Evolutionary conservation across 1,140 invertebrate species (phyloP).

Genomic region (Octopus sinensis): DNA sequence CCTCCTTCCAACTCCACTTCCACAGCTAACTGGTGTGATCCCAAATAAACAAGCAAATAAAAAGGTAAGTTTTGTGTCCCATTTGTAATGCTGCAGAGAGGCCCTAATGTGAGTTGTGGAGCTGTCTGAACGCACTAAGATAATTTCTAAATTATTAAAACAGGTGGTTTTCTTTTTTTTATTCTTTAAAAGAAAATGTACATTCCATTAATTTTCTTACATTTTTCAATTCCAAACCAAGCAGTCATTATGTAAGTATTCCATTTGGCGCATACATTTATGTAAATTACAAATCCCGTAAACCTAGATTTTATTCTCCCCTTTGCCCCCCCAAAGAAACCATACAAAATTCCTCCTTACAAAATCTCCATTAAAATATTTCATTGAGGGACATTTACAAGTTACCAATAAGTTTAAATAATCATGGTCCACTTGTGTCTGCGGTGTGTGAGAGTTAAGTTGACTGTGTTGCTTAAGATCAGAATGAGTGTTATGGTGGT

Average conservation of each 20-base stretch:
- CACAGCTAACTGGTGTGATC: not conserved
- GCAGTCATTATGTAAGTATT: constrained; percentile 12
- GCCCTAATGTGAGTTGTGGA: constrained; percentile 16
- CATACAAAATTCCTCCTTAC: no score
- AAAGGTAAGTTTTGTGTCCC: constrained; percentile 8
- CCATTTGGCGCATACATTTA: not conserved
- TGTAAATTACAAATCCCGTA: constrained; percentile 1
- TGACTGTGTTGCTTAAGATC: constrained; percentile 3
- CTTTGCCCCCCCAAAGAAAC: not conserved
- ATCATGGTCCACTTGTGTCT: constrained; percentile 17
- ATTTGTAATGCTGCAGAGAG: constrained; percentile 16
- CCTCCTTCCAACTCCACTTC: no score
- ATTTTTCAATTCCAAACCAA: not conserved
- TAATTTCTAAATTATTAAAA: not conserved
- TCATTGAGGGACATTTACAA: no score
- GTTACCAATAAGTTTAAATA: not conserved
- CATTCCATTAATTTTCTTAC: constrained; percentile 11
- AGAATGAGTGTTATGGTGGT: not conserved
- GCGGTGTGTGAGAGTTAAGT: constrained; percentile 5
- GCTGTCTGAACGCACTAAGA: constrained; percentile 12
- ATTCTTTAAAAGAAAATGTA: not conserved
- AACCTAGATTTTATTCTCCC: not conserved
- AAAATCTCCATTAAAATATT: no score
- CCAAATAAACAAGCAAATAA: not conserved
- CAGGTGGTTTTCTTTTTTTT: no score